phyloP scores from a whole-genome alignment of 2,888 invertebrate genomes.

The Cosmorhoe ocellata region DNA sequence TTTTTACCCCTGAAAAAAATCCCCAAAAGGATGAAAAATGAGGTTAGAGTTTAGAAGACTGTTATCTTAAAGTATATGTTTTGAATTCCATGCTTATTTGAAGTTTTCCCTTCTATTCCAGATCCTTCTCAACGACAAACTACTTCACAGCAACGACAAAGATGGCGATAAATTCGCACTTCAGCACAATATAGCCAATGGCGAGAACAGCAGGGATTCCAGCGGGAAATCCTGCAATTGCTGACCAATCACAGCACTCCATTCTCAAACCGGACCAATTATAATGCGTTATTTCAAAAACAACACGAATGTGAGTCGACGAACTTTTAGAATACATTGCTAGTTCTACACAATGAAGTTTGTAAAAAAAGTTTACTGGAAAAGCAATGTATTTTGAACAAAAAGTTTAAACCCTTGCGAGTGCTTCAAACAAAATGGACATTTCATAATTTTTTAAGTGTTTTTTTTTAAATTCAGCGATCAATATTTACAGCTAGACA shows the following conservation, averaged over 20 bases:
- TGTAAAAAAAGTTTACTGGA: constrained; percentile 4
- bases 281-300: constrained; percentile 30
- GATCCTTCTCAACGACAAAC: constrained; percentile 91
- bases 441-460: background rate
- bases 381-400: constrained; percentile 2
- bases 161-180: constrained; percentile 87
- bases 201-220: constrained; percentile 67
- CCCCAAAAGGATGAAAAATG: too few relatives aligned
- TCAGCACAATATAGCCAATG: constrained; percentile 80
- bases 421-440: background rate
- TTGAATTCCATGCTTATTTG: too few relatives aligned
- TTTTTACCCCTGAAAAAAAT: too few relatives aligned
- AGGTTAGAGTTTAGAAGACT: too few relatives aligned
- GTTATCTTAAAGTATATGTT: too few relatives aligned
- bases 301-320: constrained; percentile 17
- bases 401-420: background rate
- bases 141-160: constrained; percentile 86
- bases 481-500: constrained; percentile 27
- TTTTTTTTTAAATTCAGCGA: too few relatives aligned
- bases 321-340: constrained; percentile 24
- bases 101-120: constrained; percentile 52
- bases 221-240: constrained; percentile 81
- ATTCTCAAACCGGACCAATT: constrained; percentile 17
- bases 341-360: constrained; percentile 2
- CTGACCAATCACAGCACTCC: constrained; percentile 72